A percentile compares a stretch with the other conserved stretches of the same genome.
Conservation (phyloP, 2,888 invertebrate genomes). For the Steromphala cineraria region DNA sequence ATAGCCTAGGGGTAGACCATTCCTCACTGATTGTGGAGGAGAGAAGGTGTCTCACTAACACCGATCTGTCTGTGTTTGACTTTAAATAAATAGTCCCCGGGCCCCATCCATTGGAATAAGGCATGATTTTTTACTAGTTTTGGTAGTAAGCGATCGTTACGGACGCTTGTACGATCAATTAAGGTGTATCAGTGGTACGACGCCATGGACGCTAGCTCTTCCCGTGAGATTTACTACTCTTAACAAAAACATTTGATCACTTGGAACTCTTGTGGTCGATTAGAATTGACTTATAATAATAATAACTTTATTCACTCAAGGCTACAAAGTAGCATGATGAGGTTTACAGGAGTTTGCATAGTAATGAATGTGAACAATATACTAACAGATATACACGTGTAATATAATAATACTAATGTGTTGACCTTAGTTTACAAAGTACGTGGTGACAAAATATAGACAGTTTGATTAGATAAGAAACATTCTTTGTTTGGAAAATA, state of each 20-base stretch:
- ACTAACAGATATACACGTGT: no score
- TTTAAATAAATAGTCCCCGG: neutral
- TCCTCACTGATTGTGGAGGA: neutral
- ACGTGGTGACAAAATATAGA: no score
- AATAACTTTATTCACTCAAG: no score
- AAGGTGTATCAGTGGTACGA: neutral
- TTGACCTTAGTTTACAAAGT: no score
- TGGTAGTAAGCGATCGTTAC: neutral
- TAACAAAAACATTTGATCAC: neutral
- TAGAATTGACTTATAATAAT: no score
- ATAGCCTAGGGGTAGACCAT: no score
- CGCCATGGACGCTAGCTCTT: neutral
- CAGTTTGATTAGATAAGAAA: no score
- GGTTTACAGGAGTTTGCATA: no score
- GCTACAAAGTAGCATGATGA: no score
- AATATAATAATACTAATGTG: no score
- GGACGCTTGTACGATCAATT: neutral
- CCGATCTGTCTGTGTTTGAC: constrained; percentile 4
- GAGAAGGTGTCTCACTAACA: neutral
- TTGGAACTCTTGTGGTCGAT: neutral
- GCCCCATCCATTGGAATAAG: neutral
- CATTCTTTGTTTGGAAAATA: no score
- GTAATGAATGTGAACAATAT: no score
- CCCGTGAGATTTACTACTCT: neutral
- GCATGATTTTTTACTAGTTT: neutral